phyloP scores from a whole-genome alignment of 2,113 vertebrate species.

The Centrocercus urophasianus region DNA sequence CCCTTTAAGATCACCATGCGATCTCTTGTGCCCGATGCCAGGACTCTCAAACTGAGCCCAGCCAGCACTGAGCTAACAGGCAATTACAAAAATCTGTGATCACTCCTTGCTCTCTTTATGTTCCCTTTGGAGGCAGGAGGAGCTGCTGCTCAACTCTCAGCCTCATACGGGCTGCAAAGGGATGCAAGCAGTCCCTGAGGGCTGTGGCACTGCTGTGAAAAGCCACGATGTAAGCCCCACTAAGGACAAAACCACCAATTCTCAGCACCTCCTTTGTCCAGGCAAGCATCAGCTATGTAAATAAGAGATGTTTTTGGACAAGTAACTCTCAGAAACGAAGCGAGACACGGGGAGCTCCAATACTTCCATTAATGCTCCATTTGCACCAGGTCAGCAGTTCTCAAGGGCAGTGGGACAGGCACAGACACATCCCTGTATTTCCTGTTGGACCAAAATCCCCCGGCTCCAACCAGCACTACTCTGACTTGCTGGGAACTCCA shows the following conservation, averaged over 20 bases:
- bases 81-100: neutral
- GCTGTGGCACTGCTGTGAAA: no score
- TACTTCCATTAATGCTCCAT: constrained; percentile 10
- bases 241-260: neutral
- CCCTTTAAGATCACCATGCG: neutral
- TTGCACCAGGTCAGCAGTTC: constrained; percentile 29
- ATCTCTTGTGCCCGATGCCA: neutral
- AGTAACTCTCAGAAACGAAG: constrained; percentile 11
- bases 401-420: constrained; percentile 34
- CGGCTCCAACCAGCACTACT: neutral
- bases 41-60: neutral
- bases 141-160: neutral
- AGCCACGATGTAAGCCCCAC: neutral
- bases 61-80: neutral
- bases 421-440: neutral
- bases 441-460: neutral
- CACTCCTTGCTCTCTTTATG: neutral
- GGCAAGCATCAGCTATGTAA: neutral
- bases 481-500: neutral
- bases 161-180: neutral
- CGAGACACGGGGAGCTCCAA: neutral
- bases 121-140: neutral
- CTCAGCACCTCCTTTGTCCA: constrained; percentile 10
- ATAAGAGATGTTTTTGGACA: neutral
- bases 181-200: neutral